These are phyloP conservation scores for Naso thynnoides DNA, from an alignment of 2,797 vertebrate species.

Conservation along the genomic window DNA sequence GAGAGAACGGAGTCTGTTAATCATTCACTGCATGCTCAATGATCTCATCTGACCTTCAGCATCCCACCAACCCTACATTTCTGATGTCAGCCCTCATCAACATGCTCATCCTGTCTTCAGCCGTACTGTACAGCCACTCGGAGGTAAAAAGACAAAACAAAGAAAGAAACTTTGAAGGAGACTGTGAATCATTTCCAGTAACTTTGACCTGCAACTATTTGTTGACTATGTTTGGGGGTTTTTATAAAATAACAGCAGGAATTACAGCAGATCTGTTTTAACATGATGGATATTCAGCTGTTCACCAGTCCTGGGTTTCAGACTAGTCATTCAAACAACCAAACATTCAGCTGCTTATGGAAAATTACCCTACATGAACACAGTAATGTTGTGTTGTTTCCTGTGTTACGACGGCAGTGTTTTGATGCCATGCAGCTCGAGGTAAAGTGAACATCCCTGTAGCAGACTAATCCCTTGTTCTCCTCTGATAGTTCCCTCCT, in stretches of 20 bases:
- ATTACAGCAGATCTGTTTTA: conserved; percentile 18
- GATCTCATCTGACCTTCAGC: conserved; percentile 74
- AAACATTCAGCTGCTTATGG: conserved; percentile 27
- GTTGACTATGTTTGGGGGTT: conserved; percentile 11
- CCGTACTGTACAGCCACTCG: conserved; percentile 17
- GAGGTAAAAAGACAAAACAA: conserved; percentile 22
- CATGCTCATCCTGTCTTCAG: conserved; percentile 47
- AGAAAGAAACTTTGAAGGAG: conserved; percentile 12
- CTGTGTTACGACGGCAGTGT: conserved; percentile 44
- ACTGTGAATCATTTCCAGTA: background rate
- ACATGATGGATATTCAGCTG: conserved; percentile 30
- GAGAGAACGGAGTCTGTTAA: conserved; percentile 65
- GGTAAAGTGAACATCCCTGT: conserved; percentile 79
- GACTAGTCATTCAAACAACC: conserved; percentile 44
- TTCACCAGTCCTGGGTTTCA: conserved; percentile 34
- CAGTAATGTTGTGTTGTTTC: conserved; percentile 29
- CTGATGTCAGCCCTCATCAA: conserved; percentile 65
- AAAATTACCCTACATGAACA: conserved; percentile 63
- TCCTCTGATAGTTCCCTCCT: conserved; percentile 79
- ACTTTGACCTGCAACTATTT: background rate
- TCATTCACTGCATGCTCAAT: conserved; percentile 70
- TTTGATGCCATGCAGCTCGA: conserved; percentile 66
- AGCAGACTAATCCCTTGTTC: conserved; percentile 78
- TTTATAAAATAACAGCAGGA: conserved; percentile 38
- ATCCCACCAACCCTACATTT: conserved; percentile 57